A percentile compares a stretch with the other conserved stretches of the same genome.
phyloP scores from a whole-genome alignment of 1,140 invertebrate species.

The Pentalonia nigronervosa region DNA sequence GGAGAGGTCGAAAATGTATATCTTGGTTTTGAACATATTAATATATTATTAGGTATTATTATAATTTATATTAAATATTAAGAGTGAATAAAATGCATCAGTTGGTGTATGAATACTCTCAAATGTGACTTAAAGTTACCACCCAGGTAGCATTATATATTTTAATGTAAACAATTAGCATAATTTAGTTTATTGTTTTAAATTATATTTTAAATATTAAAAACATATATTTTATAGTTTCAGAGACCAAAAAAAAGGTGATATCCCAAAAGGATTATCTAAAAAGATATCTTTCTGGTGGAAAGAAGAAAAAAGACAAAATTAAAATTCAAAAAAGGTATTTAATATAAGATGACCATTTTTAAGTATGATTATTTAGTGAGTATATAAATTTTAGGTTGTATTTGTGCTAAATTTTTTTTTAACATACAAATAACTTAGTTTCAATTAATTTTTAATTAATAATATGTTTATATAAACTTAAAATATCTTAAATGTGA shows the following conservation, averaged over 20 bases:
- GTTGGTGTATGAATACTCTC: not conserved
- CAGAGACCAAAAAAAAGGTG: conserved; percentile 13
- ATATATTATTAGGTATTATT: too few relatives aligned
- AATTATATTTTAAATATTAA: not conserved
- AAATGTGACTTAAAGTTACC: too few relatives aligned
- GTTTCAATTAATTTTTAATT: not conserved
- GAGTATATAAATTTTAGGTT: not conserved
- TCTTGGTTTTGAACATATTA: too few relatives aligned
- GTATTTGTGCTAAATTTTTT: not conserved
- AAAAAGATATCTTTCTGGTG: conserved; percentile 66
- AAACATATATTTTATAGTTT: conserved; percentile 2
- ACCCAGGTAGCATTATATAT: not conserved
- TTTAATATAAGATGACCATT: conserved; percentile 14
- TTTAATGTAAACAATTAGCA: not conserved
- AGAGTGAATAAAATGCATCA: not conserved
- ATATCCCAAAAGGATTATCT: conserved; percentile 79
- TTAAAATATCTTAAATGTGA: not conserved
- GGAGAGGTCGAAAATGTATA: too few relatives aligned
- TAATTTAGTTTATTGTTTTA: not conserved
- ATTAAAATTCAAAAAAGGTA: conserved; percentile 59
- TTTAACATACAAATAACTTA: not conserved
- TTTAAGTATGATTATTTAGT: not conserved
- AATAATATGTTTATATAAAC: not conserved
- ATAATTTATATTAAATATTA: not conserved
- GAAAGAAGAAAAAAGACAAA: conserved; percentile 61